Evolutionary conservation across 1,140 invertebrate species (phyloP).

Genomic region (Formica exsecta): DNA sequence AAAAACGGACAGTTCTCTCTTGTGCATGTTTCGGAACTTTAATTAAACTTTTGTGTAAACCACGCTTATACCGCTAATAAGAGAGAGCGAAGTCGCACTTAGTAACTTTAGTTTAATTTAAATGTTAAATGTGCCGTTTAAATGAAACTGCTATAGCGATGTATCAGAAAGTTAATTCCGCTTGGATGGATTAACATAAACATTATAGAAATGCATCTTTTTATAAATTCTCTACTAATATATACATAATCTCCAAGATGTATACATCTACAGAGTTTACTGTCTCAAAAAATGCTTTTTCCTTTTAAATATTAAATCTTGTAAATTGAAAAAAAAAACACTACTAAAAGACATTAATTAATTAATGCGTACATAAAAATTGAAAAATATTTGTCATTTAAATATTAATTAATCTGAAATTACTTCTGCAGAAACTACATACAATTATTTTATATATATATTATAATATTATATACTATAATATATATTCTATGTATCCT

Average conservation of each 20-base stretch:
- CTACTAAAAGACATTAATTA: neutral
- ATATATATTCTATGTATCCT: neutral
- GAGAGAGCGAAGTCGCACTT: neutral
- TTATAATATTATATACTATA: neutral
- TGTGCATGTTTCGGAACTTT: constrained; percentile 6
- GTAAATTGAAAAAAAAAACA: constrained; percentile 14
- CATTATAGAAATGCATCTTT: neutral
- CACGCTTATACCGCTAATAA: constrained; percentile 14
- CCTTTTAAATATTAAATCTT: neutral
- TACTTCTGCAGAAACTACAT: too few relatives aligned
- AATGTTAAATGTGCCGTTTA: constrained; percentile 13
- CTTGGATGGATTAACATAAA: constrained; percentile 12
- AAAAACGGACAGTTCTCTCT: constrained; percentile 22
- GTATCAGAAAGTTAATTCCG: neutral
- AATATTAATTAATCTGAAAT: neutral
- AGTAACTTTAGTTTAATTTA: constrained; percentile 39
- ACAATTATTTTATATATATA: neutral
- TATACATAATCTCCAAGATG: neutral
- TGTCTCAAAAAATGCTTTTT: neutral
- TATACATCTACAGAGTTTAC: neutral
- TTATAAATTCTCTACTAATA: neutral
- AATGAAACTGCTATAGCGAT: neutral
- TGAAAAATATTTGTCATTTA: neutral
- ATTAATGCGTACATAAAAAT: neutral
- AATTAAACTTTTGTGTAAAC: constrained; percentile 50